A percentile compares a stretch with the other conserved stretches of the same genome.
Evolutionary conservation across 2,888 invertebrate species (phyloP).

Genomic region (Euplexia lucipara): DNA sequence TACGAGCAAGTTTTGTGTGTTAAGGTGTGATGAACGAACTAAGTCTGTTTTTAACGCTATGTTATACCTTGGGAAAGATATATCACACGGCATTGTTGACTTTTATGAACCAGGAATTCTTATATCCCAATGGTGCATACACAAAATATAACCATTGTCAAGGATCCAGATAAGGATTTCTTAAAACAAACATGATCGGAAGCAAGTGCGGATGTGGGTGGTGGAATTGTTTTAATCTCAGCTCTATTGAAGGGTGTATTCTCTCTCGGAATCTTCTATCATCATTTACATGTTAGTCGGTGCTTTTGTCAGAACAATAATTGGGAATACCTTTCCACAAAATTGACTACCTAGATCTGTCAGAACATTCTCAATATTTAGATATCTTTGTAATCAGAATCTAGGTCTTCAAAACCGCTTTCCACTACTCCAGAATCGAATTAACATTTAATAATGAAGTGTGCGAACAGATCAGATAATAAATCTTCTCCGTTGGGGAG

Average conservation of each 20-base stretch:
- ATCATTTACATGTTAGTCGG: background rate
- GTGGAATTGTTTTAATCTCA: background rate
- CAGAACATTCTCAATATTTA: background rate
- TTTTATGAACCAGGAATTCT: conserved; percentile 12
- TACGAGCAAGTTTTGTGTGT: conserved; percentile 3
- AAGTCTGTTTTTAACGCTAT: background rate
- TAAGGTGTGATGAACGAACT: background rate
- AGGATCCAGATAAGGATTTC: conserved; percentile 21
- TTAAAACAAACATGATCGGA: conserved; percentile 20
- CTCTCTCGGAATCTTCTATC: background rate
- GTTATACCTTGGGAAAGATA: background rate
- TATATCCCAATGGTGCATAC: background rate
- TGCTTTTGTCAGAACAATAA: no score
- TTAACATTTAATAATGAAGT: conserved; percentile 62
- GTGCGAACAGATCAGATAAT: conserved; percentile 68
- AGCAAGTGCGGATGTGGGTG: background rate
- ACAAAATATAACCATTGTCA: conserved; percentile 27
- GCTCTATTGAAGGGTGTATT: background rate
- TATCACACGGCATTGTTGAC: conserved; percentile 27
- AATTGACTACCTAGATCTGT: background rate
- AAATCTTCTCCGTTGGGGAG: conserved; percentile 81
- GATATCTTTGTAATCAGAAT: conserved; percentile 12
- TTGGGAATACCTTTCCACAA: background rate
- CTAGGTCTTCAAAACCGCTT: conserved; percentile 27
- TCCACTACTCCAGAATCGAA: conserved; percentile 42